These are phyloP conservation scores for Psittacula echo DNA, from an alignment of 2,797 vertebrate genomes.

Conservation along the genomic window DNA sequence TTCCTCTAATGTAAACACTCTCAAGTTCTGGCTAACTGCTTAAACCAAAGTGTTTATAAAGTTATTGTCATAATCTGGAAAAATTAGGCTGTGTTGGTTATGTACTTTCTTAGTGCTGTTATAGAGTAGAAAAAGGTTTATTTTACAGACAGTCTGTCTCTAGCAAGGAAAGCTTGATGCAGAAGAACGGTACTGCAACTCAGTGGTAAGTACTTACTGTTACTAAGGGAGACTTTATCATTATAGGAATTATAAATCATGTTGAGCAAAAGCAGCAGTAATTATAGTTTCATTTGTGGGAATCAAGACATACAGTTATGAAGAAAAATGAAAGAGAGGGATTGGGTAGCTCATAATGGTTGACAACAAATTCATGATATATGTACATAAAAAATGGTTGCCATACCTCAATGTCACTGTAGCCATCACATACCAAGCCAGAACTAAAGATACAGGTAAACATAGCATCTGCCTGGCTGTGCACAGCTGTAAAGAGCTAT, in stretches of 20 bases:
- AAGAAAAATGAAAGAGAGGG: conserved; percentile 27
- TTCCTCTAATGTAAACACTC: neutral
- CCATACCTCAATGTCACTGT: neutral
- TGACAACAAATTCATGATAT: neutral
- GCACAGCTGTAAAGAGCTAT: conserved; percentile 12
- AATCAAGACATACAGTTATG: neutral
- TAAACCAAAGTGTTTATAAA: neutral
- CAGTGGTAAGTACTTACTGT: neutral
- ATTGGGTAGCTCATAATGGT: neutral
- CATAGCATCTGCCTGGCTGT: neutral
- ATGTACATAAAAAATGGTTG: neutral
- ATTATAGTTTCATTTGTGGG: conserved; percentile 36
- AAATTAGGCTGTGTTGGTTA: neutral
- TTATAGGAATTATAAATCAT: conserved; percentile 23
- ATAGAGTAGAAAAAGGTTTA: neutral
- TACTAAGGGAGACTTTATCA: neutral
- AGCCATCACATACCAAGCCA: neutral
- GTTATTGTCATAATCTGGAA: neutral
- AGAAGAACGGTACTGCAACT: neutral
- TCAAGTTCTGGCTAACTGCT: neutral
- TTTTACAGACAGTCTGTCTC: neutral
- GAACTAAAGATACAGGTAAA: conserved; percentile 4
- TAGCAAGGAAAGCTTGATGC: neutral
- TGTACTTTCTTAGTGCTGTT: neutral
- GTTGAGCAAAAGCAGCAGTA: conserved; percentile 19